These are phyloP conservation scores for Drosophila gunungcola DNA, from an alignment of 1,140 invertebrate genomes.

Conservation along the genomic window DNA sequence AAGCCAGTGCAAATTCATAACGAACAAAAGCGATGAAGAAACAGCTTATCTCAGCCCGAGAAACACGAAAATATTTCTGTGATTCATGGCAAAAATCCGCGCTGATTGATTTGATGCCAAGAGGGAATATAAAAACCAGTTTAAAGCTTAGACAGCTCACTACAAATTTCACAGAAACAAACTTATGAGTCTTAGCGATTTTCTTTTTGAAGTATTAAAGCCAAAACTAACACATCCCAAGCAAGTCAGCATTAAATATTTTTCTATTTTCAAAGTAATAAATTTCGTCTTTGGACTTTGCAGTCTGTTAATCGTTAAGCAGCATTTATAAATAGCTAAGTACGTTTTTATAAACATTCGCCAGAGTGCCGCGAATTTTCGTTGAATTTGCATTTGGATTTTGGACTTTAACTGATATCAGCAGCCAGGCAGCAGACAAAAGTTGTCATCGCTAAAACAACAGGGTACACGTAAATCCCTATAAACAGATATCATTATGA, in stretches of 20 bases:
- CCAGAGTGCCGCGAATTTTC: neutral
- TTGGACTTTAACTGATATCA: constrained; percentile 58
- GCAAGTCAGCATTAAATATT: neutral
- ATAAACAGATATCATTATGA: constrained; percentile 47
- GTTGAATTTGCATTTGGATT: constrained; percentile 54
- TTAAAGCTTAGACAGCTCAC: neutral
- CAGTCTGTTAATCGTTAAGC: neutral
- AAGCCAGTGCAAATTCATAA: constrained; percentile 1
- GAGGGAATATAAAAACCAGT: constrained; percentile 16
- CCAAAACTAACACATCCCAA: too few species aligned
- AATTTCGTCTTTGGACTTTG: constrained; percentile 24
- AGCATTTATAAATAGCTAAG: neutral
- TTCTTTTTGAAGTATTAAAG: neutral
- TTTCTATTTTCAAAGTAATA: neutral
- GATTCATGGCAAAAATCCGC: constrained; percentile 28
- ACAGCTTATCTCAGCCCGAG: neutral
- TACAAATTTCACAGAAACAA: neutral
- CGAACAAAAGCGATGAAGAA: constrained; percentile 5
- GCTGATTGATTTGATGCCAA: constrained; percentile 33
- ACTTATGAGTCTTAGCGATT: neutral
- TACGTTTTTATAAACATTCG: constrained; percentile 21
- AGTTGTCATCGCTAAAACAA: constrained; percentile 21
- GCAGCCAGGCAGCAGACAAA: constrained; percentile 14
- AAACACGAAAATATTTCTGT: constrained; percentile 22
- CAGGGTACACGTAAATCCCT: constrained; percentile 4